Evolutionary conservation across 2,888 invertebrate genomes (phyloP).

Genomic region (Teleiodes luculella): DNA sequence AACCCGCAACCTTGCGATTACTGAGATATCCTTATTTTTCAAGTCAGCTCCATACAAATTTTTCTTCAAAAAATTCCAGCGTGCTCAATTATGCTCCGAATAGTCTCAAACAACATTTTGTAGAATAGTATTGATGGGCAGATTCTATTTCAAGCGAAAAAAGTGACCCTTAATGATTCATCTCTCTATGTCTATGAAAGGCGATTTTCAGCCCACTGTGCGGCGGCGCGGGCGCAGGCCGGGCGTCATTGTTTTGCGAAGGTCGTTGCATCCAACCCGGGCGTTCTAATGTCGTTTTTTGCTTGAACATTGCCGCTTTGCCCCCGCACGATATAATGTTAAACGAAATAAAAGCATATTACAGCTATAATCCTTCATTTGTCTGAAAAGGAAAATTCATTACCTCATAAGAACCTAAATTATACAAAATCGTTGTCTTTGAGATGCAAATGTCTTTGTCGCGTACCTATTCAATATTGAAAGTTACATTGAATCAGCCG

Average conservation of each 20-base stretch:
- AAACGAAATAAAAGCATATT: neutral
- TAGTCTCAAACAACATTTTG: too few relatives aligned
- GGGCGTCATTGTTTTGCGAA: constrained; percentile 46
- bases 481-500: neutral
- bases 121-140: too few relatives aligned
- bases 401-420: neutral
- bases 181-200: too few relatives aligned
- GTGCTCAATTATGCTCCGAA: too few relatives aligned
- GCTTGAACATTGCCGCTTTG: constrained; percentile 24
- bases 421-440: neutral
- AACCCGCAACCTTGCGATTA: too few relatives aligned
- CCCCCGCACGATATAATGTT: constrained; percentile 25
- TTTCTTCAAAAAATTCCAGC: too few relatives aligned
- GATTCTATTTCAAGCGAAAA: too few relatives aligned
- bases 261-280: constrained; percentile 53
- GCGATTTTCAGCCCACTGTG: too few relatives aligned
- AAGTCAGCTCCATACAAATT: too few relatives aligned
- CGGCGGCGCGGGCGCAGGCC: constrained; percentile 40
- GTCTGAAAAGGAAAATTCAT: constrained; percentile 1
- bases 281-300: constrained; percentile 59
- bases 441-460: neutral
- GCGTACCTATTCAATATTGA: neutral
- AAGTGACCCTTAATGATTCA: too few relatives aligned
- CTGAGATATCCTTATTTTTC: too few relatives aligned
- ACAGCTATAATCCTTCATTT: constrained; percentile 19